Conservation (phyloP, 2,888 invertebrate genomes). For the Emesis furor region DNA sequence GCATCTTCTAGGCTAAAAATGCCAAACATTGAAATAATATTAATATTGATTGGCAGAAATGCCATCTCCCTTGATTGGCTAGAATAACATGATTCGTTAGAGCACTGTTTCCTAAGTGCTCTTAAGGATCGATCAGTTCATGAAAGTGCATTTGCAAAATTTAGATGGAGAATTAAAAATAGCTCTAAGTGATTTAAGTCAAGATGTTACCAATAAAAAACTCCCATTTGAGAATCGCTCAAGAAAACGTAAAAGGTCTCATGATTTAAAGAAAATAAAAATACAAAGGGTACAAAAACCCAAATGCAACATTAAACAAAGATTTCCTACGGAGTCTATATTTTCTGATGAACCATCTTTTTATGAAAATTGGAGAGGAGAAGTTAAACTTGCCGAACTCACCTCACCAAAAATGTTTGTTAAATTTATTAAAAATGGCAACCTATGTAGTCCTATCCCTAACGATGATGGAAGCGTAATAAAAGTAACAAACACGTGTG, state of each 20-base stretch:
- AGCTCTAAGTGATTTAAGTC: neutral
- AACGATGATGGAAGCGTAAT: no score
- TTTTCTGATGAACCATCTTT: neutral
- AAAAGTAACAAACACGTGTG: no score
- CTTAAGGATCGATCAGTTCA: no score
- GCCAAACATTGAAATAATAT: no score
- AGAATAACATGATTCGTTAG: constrained; percentile 3
- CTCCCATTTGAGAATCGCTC: neutral
- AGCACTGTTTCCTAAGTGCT: constrained; percentile 1
- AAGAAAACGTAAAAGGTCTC: neutral
- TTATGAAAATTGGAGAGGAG: neutral
- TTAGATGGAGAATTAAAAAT: constrained; percentile 9
- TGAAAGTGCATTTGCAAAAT: neutral
- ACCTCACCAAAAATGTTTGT: neutral
- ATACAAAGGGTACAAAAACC: neutral
- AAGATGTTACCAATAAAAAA: constrained; percentile 5
- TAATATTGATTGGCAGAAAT: no score
- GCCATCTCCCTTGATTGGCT: no score
- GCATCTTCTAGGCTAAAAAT: no score
- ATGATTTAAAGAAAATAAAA: constrained; percentile 1
- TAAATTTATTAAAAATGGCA: no score
- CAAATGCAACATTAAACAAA: neutral
- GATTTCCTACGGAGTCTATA: constrained; percentile 1
- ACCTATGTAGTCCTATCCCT: no score
- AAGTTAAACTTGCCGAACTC: neutral